Base-by-base conservation (phyloP, 2,888 invertebrate species). In the Polydrusus tereticollis region DNA sequence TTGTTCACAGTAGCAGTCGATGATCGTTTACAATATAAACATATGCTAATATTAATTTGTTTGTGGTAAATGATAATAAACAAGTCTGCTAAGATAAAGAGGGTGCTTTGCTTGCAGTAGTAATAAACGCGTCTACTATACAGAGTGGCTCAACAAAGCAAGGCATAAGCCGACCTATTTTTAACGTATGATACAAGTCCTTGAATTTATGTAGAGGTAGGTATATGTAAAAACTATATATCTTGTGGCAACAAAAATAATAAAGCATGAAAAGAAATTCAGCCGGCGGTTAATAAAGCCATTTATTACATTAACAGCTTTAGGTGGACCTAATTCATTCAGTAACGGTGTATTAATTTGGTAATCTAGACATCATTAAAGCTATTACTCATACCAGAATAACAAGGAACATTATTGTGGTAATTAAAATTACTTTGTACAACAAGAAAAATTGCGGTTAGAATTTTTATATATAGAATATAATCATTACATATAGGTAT, bases 281-380 rank as follows among this genome's bases (percentile, higher is more conserved):
- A n/a, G 36, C 33, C n/a, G 8, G 33, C 12, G 8, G 33, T 33
- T n/a, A 12, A 4, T 2, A 10, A 36, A 12, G 36, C 33, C 8
- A n/a, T 12, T 36, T 36, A 36, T 36, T 4, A 4, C 36, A 12
- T 36, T 36, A n/a, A 45, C n/a, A 50, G 12, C 14, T 50, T 50
- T n/a, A 50, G 50, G 26, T 50, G 50, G 23, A 50, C 26, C 26
- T 60, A 43, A 60, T 60, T 60, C 60, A 65, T 65, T 65, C 60
- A 52, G 60, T 68, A 68, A 68, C 68, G 68, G 68, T 50, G 60
- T 50, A 68, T 68, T 68, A 68, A 68, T 68, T 60, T 50, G 38
- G 59, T 43, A 68, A 68, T 68, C 59, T 60, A 60, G 68, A 68
- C 60, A 60, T 60, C 33, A 50, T 68, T 68, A 68, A 50, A 47